phyloP scores from a whole-genome alignment of 2,797 vertebrate genomes.

The Anguilla marmorata region DNA sequence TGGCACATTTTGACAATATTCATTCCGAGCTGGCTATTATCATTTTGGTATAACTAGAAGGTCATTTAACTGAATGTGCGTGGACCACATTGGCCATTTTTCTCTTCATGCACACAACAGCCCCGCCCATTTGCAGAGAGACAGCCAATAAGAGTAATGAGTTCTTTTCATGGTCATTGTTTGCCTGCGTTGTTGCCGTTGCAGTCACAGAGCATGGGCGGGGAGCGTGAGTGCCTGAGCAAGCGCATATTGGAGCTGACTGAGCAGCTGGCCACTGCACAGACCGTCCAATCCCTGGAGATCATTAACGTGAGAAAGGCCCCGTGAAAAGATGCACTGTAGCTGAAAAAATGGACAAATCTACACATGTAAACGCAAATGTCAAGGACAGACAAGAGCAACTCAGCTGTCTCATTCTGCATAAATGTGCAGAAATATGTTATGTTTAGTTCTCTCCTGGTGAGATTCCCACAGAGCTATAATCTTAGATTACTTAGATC shows the following conservation, averaged over 20 bases:
- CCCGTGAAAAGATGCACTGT: neutral
- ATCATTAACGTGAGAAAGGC: slow-evolving; percentile 64
- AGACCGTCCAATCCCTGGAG: slow-evolving; percentile 62
- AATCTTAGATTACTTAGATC: neutral
- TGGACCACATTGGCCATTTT: neutral
- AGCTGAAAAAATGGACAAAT: neutral
- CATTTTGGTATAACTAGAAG: neutral
- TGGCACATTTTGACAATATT: neutral
- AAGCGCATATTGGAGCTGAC: slow-evolving; percentile 64
- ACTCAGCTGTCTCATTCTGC: neutral
- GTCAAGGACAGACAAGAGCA: slow-evolving; percentile 12
- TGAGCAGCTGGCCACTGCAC: slow-evolving; percentile 63
- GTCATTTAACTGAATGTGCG: neutral
- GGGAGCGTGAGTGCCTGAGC: slow-evolving; percentile 66
- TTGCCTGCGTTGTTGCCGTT: slow-evolving; percentile 29
- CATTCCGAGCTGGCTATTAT: neutral
- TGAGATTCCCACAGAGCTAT: neutral
- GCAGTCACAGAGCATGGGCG: slow-evolving; percentile 68
- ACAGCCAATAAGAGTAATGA: too few species aligned
- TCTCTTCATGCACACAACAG: neutral
- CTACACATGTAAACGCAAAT: neutral
- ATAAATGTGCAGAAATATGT: neutral
- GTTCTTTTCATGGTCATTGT: neutral
- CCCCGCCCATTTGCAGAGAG: neutral
- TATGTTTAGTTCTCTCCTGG: neutral